These are phyloP conservation scores for Bolinopsis microptera DNA, from an alignment of 37 sponge, comb jelly and placozoan species.

Conservation along the genomic window DNA sequence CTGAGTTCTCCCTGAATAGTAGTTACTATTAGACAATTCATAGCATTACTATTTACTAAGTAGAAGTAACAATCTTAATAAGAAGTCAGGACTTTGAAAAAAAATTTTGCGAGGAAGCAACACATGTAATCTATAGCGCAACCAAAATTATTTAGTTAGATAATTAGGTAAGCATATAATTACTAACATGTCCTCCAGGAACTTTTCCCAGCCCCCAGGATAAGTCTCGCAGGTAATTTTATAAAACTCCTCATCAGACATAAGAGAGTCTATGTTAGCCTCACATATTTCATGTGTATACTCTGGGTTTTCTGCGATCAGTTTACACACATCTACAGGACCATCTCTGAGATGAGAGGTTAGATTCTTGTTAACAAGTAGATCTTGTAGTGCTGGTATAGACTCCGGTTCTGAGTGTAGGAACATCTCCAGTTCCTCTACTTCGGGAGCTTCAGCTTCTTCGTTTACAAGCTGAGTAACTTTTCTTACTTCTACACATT, in stretches of 20 bases:
- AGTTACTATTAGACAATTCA: no score
- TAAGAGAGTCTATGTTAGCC: not conserved
- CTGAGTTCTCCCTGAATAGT: no score
- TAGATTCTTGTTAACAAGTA: not conserved
- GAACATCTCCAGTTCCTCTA: not conserved
- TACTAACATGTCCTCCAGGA: not conserved
- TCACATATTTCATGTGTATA: not conserved
- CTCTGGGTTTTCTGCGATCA: not conserved
- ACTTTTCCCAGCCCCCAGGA: not conserved
- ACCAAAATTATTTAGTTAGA: no score
- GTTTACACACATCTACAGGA: not conserved
- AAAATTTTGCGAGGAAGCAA: no score
- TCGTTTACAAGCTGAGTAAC: not conserved
- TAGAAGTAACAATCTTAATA: no score
- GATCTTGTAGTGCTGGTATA: not conserved
- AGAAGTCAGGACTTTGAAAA: no score
- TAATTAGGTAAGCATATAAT: no score
- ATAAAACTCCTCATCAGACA: not conserved
- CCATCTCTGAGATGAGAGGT: not conserved
- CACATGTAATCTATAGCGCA: no score
- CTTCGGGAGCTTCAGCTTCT: not conserved
- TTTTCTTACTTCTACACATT: not conserved
- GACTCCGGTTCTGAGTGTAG: not conserved
- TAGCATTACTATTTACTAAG: no score
- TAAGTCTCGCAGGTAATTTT: not conserved